Evolutionary conservation across 2,888 invertebrate species (phyloP).

Genomic region (Agriopis leucophaearia): DNA sequence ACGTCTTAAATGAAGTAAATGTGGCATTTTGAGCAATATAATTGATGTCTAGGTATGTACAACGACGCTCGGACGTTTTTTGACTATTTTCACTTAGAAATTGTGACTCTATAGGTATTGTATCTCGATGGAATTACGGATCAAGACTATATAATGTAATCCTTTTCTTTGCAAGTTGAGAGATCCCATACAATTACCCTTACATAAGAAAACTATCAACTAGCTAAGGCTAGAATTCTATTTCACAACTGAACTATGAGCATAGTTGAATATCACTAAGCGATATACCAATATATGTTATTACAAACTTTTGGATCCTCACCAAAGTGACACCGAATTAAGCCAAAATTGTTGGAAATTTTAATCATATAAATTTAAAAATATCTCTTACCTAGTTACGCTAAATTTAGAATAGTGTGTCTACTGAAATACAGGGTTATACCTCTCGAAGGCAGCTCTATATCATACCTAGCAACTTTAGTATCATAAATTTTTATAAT

Average conservation of each 20-base stretch:
- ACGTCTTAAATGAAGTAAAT: too few species aligned
- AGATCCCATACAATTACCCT: constrained; percentile 62
- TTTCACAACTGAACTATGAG: constrained; percentile 84
- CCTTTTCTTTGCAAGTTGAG: constrained; percentile 50
- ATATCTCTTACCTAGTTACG: constrained; percentile 67
- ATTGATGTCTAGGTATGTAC: too few species aligned
- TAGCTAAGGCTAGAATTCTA: constrained; percentile 81
- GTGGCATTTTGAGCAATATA: too few species aligned
- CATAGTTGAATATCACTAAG: constrained; percentile 82
- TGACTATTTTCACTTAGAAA: too few species aligned
- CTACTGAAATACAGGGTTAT: constrained; percentile 57
- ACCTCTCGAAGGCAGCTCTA: too few species aligned
- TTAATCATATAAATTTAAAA: constrained; percentile 71
- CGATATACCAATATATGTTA: constrained; percentile 67
- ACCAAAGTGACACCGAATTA: constrained; percentile 61
- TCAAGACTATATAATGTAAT: constrained; percentile 22
- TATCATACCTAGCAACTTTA: too few species aligned
- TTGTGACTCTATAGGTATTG: too few species aligned
- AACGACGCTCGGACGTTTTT: too few species aligned
- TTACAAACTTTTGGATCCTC: constrained; percentile 62
- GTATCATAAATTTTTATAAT: too few species aligned
- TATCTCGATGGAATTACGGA: too few species aligned
- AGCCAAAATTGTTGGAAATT: constrained; percentile 67
- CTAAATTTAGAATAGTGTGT: constrained; percentile 73
- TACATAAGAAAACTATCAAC: constrained; percentile 69